Evolutionary conservation across 2,113 vertebrate genomes (phyloP), one percentile per base, ranked within the genome.

Genomic region (Herpetotheres cachinnans): DNA sequence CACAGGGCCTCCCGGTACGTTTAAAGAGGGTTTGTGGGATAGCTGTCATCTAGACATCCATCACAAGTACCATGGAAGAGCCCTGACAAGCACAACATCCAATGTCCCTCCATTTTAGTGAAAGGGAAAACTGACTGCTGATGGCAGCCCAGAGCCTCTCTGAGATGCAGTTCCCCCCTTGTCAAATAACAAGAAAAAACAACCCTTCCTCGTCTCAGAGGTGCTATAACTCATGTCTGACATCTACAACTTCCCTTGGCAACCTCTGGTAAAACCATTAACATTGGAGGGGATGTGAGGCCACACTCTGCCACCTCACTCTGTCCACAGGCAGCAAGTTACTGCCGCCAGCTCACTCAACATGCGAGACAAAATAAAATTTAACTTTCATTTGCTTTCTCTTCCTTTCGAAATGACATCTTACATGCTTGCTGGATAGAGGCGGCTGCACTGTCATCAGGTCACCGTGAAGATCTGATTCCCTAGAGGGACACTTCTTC

Each of bases 21-120:
- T 40, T 62, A 3, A 11, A 54, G 47, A n/a, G 78, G 4, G 2
- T 34, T 66, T 54, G 19, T 85, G 86, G 62, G 6, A 4, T 1
- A 20, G 46, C 44, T 63, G 16, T 8, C 30, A 55, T 8, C 62
- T 63, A 61, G 17, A 19, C 3, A 38, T 11, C 46, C 44, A 10
- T 6, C 7, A 4, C 16, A 20, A 82, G n/a, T 34, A 46, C 42
- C 26, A 3, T 1, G 16, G 61, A 56, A 62, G 36, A 52, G 16
- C 58, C 66, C 19, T 10, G 38, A 30, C 10, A 24, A 74, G 46
- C 38, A 13, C 50, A 59, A 5, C 30, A 30, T 7, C 27, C 8
- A 0, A 1, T 0, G 2, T n/a, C 30, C 21, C 56, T 82, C 17
- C 4, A 1, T 5, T 29, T 47, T 17, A 16, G 0, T 10, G 27